A percentile compares a stretch with the other conserved stretches of the same genome.
phyloP scores from a whole-genome alignment of 1,140 invertebrate genomes.

The Pemphigus obesinymphae region DNA sequence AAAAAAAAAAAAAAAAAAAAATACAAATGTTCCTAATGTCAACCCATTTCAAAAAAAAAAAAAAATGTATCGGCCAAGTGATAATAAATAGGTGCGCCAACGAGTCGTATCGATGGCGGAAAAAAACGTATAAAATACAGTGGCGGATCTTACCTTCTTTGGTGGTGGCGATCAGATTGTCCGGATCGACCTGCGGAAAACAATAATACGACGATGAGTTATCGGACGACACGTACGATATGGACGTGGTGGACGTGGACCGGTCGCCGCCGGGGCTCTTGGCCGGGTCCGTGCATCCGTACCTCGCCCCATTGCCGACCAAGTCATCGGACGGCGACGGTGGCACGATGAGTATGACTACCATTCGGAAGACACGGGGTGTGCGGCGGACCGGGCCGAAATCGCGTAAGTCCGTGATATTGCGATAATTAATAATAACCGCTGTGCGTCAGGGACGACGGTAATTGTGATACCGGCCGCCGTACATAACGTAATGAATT shows the following conservation, averaged over 20 bases:
- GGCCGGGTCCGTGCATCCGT: not conserved
- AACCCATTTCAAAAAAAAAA: too few relatives aligned
- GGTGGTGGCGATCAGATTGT: slow-evolving; percentile 53
- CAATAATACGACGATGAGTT: slow-evolving; percentile 45
- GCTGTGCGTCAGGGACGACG: too few relatives aligned
- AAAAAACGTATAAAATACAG: too few relatives aligned
- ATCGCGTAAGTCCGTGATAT: too few relatives aligned
- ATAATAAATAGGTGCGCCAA: too few relatives aligned
- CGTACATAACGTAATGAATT: too few relatives aligned
- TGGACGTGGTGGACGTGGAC: slow-evolving; percentile 44
- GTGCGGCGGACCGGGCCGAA: not conserved
- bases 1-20: too few relatives aligned
- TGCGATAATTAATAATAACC: too few relatives aligned
- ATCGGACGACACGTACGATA: slow-evolving; percentile 44
- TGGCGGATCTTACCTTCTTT: slow-evolving; percentile 53
- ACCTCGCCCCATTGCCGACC: not conserved
- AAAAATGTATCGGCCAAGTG: too few relatives aligned
- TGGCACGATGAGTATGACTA: slow-evolving; percentile 45
- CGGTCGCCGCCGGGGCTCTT: slow-evolving; percentile 22
- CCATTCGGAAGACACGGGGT: slow-evolving; percentile 42
- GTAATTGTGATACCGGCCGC: too few relatives aligned
- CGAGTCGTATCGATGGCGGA: too few relatives aligned
- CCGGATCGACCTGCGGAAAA: slow-evolving; percentile 54
- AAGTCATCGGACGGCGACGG: slow-evolving; percentile 23
- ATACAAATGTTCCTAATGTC: too few relatives aligned